A percentile compares a stretch with the other conserved stretches of the same genome.
Evolutionary conservation across 2,113 vertebrate genomes (phyloP).

Genomic region (Scomber colias): DNA sequence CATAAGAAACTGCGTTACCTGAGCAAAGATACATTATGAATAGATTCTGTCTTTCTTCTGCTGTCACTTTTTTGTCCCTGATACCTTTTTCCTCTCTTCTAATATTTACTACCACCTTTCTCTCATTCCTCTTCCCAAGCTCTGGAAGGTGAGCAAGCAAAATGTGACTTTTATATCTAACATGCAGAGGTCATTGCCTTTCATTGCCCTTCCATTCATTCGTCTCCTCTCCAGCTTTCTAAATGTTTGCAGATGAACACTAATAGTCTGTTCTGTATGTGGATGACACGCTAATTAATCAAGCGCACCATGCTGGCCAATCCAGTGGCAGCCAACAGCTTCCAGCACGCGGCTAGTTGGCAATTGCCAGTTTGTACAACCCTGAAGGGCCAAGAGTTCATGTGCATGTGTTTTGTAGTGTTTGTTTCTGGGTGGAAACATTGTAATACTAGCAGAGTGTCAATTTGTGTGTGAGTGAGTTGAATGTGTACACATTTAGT

Average conservation of each 20-base stretch:
- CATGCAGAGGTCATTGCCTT: constrained; percentile 27
- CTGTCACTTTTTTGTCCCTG: background rate
- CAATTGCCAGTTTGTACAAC: constrained; percentile 64
- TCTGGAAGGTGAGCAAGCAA: background rate
- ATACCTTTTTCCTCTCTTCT: background rate
- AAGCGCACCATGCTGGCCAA: constrained; percentile 57
- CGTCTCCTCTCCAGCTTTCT: constrained; percentile 55
- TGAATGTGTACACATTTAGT: constrained; percentile 14
- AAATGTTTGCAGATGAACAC: constrained; percentile 81
- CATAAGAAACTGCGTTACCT: constrained; percentile 14
- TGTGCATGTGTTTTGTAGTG: constrained; percentile 35
- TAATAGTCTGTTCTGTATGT: constrained; percentile 75
- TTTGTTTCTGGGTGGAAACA: constrained; percentile 26
- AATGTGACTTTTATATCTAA: constrained; percentile 15
- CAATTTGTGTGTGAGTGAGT: constrained; percentile 1
- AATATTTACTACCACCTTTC: background rate
- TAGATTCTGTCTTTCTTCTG: background rate
- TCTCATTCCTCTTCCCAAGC: background rate
- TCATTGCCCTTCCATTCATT: constrained; percentile 35
- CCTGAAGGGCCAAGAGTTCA: constrained; percentile 57
- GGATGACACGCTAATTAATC: constrained; percentile 80
- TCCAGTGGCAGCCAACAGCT: constrained; percentile 62
- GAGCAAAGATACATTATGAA: background rate
- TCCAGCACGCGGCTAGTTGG: constrained; percentile 58
- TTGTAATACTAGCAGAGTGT: constrained; percentile 26